Conservation (phyloP, 2,888 invertebrate species). For the Drosophila bunnanda region DNA sequence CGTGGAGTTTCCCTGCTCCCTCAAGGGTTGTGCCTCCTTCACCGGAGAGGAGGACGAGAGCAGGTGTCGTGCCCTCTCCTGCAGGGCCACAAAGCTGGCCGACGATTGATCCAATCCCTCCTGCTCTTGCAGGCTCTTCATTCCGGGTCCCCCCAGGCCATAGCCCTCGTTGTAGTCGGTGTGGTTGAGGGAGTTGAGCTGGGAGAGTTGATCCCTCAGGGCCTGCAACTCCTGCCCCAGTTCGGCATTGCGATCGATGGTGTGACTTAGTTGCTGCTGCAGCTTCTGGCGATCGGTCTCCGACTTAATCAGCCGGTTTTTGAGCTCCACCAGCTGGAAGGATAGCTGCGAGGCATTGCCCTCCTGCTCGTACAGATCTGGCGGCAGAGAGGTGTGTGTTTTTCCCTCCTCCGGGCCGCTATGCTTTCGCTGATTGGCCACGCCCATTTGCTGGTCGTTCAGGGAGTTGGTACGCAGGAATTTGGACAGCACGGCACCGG, state of each 20-base stretch:
- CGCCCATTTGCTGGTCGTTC: slow-evolving; percentile 79
- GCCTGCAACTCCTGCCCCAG: slow-evolving; percentile 85
- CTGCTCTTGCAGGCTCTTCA: slow-evolving; percentile 77
- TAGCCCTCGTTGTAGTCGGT: slow-evolving; percentile 87
- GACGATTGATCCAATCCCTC: slow-evolving; percentile 70
- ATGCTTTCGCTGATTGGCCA: slow-evolving; percentile 59
- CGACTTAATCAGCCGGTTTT: slow-evolving; percentile 84
- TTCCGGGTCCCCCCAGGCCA: slow-evolving; percentile 71
- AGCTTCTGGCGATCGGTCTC: slow-evolving; percentile 85
- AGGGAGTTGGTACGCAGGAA: slow-evolving; percentile 82
- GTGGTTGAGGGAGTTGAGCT: slow-evolving; percentile 82
- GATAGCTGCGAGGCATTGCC: slow-evolving; percentile 83
- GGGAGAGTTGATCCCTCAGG: slow-evolving; percentile 84
- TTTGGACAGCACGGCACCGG: slow-evolving; percentile 58
- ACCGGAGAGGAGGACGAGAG: slow-evolving; percentile 81
- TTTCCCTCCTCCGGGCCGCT: slow-evolving; percentile 55
- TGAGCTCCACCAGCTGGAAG: slow-evolving; percentile 87
- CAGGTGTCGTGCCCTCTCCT: slow-evolving; percentile 83
- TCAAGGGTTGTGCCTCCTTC: slow-evolving; percentile 53
- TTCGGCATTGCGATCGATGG: slow-evolving; percentile 87
- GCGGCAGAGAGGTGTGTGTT: slow-evolving; percentile 78
- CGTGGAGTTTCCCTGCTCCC: slow-evolving; percentile 72
- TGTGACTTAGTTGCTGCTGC: slow-evolving; percentile 87
- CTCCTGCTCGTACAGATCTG: slow-evolving; percentile 79
- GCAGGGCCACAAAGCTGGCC: slow-evolving; percentile 82